Evolutionary conservation across 2,113 vertebrate species (phyloP), one percentile per base, ranked within the genome.

Genomic region (Gymnocephalus cernua): DNA sequence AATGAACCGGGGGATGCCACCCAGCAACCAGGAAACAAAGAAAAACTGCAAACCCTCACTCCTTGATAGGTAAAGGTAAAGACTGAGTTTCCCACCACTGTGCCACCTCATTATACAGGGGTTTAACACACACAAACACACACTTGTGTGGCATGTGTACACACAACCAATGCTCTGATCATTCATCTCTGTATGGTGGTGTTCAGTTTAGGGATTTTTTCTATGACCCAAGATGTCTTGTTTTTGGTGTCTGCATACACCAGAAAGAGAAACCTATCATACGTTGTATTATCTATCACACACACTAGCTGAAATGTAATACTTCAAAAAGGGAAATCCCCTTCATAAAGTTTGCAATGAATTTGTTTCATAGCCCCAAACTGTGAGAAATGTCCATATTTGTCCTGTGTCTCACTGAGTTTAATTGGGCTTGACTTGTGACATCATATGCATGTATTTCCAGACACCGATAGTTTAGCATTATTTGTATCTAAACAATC

Each of bases 11-110:
- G 77, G 80, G 78, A 86, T 88, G 75, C 77, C 87, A 78, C 84
- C 85, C 61, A 76, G 86, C 81, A 50, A 63, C 74, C 77, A 74
- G 61, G 67, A 77, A 86, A 83, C 74, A 72, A 51, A 84, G 27
- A 66, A 15, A 54, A 53, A 23, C 13, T 54, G 48, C 21, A n/a
- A 53, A 32, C 29, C 35, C 44, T 87, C 59, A 80, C 73, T 79
- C 71, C 66, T 74, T 25, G 41, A 25, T 23, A 74, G 61, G 72
- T 85, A 19, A 79, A 71, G 78, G 68, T n/a, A n/a, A 69, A 90
- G 89, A 91, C 25, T 88, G 91, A 87, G 72, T 92, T 94, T 94
- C 92, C 90, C 92, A 89, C 80, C 73, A 63, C 45, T 2, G 10
- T 74, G 78, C 63, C 63, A 77, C 83, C 76, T 83, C 69, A 64